Conservation (phyloP, 2,888 invertebrate species). For the Brenthis daphne region DNA sequence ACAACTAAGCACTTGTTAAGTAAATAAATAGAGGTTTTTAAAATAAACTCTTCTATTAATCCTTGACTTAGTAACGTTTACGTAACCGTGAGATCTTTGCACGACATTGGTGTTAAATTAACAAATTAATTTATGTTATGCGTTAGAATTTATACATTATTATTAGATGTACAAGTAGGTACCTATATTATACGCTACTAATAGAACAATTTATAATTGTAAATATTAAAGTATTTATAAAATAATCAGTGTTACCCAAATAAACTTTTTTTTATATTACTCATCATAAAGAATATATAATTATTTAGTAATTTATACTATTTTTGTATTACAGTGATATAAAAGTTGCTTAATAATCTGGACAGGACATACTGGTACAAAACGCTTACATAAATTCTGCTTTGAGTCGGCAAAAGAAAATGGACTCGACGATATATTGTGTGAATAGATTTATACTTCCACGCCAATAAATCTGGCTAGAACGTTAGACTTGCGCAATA, state of each 20-base stretch:
- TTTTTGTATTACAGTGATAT: background rate
- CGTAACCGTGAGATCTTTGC: slow-evolving; percentile 65
- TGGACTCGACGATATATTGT: slow-evolving; percentile 40
- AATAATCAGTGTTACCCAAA: too few species aligned
- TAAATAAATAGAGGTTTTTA: slow-evolving; percentile 76
- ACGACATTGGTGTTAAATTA: slow-evolving; percentile 38
- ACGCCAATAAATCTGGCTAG: slow-evolving; percentile 39
- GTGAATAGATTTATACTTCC: slow-evolving; percentile 43
- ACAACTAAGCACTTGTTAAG: slow-evolving; percentile 77
- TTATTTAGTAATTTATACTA: too few species aligned
- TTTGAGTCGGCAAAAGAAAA: slow-evolving; percentile 33
- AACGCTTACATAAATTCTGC: slow-evolving; percentile 29
- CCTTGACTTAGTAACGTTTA: slow-evolving; percentile 72
- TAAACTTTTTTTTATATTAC: too few species aligned
- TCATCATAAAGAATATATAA: too few species aligned
- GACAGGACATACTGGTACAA: slow-evolving; percentile 7
- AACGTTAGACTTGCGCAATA: slow-evolving; percentile 42
- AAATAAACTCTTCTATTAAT: slow-evolving; percentile 75
- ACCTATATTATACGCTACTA: too few species aligned
- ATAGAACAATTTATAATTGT: too few species aligned
- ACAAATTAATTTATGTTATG: slow-evolving; percentile 6
- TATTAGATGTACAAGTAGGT: too few species aligned
- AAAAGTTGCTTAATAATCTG: slow-evolving; percentile 10
- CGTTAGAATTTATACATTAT: background rate
- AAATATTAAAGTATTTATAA: too few species aligned